Percentiles rank a stretch among this genome's conserved stretches.
These are phyloP conservation scores for Hycleus cichorii DNA, from an alignment of 1,140 invertebrate genomes.

Conservation along the genomic window DNA sequence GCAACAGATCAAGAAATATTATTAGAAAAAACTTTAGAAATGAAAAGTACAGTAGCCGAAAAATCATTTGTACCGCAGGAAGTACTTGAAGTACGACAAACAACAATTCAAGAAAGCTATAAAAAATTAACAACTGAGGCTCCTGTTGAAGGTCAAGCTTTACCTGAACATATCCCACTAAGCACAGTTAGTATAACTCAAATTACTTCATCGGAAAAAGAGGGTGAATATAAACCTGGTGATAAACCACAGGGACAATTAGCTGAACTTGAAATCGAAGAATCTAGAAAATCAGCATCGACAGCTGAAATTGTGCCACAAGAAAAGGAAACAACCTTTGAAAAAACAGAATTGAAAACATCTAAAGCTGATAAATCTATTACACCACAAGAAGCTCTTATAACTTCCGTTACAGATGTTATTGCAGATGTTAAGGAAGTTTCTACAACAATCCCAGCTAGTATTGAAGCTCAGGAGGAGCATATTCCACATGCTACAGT, in stretches of 20 bases:
- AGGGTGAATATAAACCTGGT: conserved; percentile 35
- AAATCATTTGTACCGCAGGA: conserved; percentile 9
- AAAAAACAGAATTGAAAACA: conserved; percentile 22
- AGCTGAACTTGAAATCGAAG: conserved; percentile 38
- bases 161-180: conserved; percentile 37
- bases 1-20: conserved; percentile 21
- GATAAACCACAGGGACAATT: conserved; percentile 36
- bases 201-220: conserved; percentile 39
- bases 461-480: conserved; percentile 25
- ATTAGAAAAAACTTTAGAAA: conserved; percentile 4
- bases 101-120: conserved; percentile 10
- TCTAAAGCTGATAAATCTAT: conserved; percentile 8
- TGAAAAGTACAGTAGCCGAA: conserved; percentile 7
- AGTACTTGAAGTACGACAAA: conserved; percentile 9
- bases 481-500: conserved; percentile 8
- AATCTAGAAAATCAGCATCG: conserved; percentile 38
- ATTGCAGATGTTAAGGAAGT: conserved; percentile 19
- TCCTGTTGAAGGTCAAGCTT: conserved; percentile 18
- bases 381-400: neutral
- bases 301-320: conserved; percentile 43
- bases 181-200: conserved; percentile 41
- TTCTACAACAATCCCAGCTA: neutral
- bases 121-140: conserved; percentile 30
- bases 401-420: neutral
- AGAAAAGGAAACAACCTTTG: conserved; percentile 39